Evolutionary conservation across 1,140 invertebrate species (phyloP).

Genomic region (Drosophila azteca): DNA sequence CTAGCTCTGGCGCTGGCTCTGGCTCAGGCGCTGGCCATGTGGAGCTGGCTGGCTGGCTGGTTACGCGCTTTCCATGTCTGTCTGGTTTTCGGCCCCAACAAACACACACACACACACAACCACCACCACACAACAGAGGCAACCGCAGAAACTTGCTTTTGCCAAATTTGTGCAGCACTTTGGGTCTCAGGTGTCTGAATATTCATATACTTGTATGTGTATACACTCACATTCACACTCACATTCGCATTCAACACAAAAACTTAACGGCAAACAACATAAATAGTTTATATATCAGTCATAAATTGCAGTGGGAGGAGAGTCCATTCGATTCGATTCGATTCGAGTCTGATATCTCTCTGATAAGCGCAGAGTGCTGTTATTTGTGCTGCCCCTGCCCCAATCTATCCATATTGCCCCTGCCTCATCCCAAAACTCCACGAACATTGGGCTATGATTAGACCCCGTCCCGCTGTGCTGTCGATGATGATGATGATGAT

Average conservation of each 20-base stretch:
- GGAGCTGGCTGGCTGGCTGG: slow-evolving; percentile 11
- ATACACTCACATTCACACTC: background rate
- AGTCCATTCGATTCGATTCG: background rate
- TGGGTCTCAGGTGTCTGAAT: slow-evolving; percentile 27
- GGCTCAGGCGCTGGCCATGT: slow-evolving; percentile 20
- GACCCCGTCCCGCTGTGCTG: slow-evolving; percentile 28
- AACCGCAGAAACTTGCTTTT: slow-evolving; percentile 48
- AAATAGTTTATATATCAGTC: slow-evolving; percentile 4
- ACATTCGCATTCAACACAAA: slow-evolving; percentile 10
- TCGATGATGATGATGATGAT: slow-evolving; percentile 33
- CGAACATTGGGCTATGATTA: slow-evolving; percentile 37
- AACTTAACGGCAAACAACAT: slow-evolving; percentile 14
- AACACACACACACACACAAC: slow-evolving; percentile 1
- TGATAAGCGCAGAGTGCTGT: slow-evolving; percentile 7
- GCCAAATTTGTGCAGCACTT: slow-evolving; percentile 58
- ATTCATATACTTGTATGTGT: background rate
- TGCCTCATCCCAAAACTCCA: no score
- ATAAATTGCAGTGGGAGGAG: background rate
- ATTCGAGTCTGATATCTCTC: background rate
- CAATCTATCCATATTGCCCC: no score
- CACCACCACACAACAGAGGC: slow-evolving; percentile 14
- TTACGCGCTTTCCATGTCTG: slow-evolving; percentile 58
- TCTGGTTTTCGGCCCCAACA: slow-evolving; percentile 14
- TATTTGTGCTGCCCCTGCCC: no score
- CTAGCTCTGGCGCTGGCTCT: no score